phyloP scores from a whole-genome alignment of 2,113 vertebrate species.

The Planiliza haematocheilus region DNA sequence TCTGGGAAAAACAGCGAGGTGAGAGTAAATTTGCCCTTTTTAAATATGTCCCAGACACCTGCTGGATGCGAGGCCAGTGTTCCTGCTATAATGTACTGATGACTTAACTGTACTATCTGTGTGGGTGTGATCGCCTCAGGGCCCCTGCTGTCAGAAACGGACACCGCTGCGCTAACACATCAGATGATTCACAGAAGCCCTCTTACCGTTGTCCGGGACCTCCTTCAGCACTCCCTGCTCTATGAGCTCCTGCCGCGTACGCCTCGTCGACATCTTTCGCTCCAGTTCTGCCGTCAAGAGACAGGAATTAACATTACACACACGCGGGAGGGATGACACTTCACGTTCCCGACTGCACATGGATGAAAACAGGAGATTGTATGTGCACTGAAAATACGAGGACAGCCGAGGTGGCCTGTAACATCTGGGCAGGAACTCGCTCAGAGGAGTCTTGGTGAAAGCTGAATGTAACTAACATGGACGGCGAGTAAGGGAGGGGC shows the following conservation, averaged over 20 bases:
- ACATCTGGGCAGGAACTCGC: constrained; percentile 15
- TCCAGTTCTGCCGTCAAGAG: constrained; percentile 90
- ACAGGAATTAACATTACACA: constrained; percentile 34
- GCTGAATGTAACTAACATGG: constrained; percentile 36
- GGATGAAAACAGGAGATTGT: constrained; percentile 28
- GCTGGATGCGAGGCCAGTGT: constrained; percentile 48
- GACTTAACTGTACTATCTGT: constrained; percentile 54
- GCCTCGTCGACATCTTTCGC: constrained; percentile 97
- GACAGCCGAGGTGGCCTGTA: background rate
- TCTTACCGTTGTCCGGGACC: constrained; percentile 91
- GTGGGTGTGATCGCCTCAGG: constrained; percentile 56
- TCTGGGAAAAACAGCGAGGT: constrained; percentile 65
- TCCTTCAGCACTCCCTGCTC: constrained; percentile 96
- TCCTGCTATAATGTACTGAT: constrained; percentile 42
- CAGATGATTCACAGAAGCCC: constrained; percentile 48
- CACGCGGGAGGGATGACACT: too few relatives aligned
- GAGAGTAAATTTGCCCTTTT: constrained; percentile 57
- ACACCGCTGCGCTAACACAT: constrained; percentile 35
- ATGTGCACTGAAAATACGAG: constrained; percentile 3
- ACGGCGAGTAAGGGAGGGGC: background rate
- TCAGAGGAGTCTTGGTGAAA: constrained; percentile 44
- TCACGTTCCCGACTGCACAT: too few relatives aligned
- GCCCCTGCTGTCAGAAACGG: constrained; percentile 44
- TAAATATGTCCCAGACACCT: constrained; percentile 52
- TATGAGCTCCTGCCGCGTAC: constrained; percentile 96